Base-by-base conservation (phyloP, 1,140 invertebrate genomes). In the Lepidurus arcticus region DNA sequence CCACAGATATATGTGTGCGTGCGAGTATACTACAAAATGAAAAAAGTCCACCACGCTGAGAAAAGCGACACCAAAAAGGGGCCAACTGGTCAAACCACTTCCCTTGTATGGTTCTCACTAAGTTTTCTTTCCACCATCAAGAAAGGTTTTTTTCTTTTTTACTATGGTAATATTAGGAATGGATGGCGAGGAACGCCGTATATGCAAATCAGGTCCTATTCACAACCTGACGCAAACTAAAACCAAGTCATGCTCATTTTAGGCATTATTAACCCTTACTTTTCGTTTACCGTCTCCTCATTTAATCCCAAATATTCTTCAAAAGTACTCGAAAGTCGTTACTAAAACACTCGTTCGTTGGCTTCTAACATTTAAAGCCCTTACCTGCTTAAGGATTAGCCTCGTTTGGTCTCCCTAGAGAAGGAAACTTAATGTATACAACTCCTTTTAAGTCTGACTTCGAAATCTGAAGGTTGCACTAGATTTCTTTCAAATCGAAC, bases 41-140 rank as follows among this genome's bases (percentile, higher is more conserved):
- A 65, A n/a, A 21, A 65, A 65, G 4, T 21, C 53, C 13, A 16
- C 7, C 6, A 65, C 5, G 53, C 53, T 21, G 53, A 7, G 45
- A 47, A 47, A 47, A 65, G 53, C 53, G 53, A 65, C 53, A 65
- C 53, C 34, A 34, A 65, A 21, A 65, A 65, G 13, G n/a, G 53
- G 16, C 53, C 53, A 65, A 65, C 53, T 65, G 53, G 53, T 65
- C 53, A 65, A 65, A 65, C 53, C 16, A 65, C 53, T 65, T 65
- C 16, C 53, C 53, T 65, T 65, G 21, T 65, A 65, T 65, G 53
- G 53, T 16, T 65, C 16, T n/a, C 53, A 4, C 34, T 34, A n/a
- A 65, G n/a, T 65, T 65, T 65, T n/a, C 53, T 21, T 21, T 65
- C 53, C 21, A 65, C n/a, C 53, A 65, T 1, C 53, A 21, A 8